Conservation (phyloP, 2,797 vertebrate genomes). For the Pelobates cultripes region DNA sequence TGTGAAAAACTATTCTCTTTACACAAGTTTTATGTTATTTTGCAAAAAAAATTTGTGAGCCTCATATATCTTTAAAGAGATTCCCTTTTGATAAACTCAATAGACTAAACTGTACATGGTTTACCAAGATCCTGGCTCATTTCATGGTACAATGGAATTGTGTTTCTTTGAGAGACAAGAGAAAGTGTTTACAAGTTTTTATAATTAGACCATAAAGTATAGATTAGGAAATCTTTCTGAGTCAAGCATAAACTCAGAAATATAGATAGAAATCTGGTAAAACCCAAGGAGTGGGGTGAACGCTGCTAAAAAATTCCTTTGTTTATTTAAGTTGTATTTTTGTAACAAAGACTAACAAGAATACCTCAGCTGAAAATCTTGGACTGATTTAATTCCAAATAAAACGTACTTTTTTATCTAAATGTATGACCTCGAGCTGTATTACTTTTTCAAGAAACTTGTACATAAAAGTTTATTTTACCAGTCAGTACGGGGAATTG, state of each 20-base stretch:
- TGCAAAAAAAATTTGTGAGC: too few relatives aligned
- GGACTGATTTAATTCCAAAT: slow-evolving; percentile 8
- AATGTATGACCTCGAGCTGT: neutral
- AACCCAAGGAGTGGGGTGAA: neutral
- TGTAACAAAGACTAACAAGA: neutral
- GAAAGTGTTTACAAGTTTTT: neutral
- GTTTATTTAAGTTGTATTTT: slow-evolving; percentile 16
- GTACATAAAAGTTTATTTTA: neutral
- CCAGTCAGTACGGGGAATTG: neutral
- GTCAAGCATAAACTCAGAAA: slow-evolving; percentile 19
- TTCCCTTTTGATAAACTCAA: too few relatives aligned
- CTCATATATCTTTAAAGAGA: too few relatives aligned
- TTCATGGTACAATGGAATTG: neutral
- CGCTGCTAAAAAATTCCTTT: neutral
- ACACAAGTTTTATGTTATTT: too few relatives aligned
- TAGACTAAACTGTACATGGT: too few relatives aligned
- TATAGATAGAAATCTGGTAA: slow-evolving; percentile 18
- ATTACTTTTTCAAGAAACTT: neutral
- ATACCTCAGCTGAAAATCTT: neutral
- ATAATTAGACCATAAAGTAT: neutral
- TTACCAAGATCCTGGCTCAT: too few relatives aligned
- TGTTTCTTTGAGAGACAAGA: neutral
- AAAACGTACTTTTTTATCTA: neutral
- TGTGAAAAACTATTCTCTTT: too few relatives aligned
- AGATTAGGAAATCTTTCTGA: neutral